A percentile compares a stretch with the other conserved stretches of the same genome.
Evolutionary conservation across 2,113 vertebrate genomes (phyloP).

Genomic region (Ahaetulla prasina): DNA sequence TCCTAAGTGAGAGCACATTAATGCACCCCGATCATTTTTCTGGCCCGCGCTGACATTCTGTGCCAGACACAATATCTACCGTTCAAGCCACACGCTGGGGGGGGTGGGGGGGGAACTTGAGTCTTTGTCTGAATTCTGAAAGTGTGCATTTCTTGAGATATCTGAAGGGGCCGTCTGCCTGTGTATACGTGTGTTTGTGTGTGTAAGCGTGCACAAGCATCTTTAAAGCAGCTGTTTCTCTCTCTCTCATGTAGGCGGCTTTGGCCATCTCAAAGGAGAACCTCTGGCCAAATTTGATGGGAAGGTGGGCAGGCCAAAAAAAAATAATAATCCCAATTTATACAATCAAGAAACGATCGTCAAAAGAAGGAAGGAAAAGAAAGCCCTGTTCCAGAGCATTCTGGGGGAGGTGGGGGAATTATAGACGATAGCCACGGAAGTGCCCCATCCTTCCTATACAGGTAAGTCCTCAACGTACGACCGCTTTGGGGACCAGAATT

Average conservation of each 20-base stretch:
- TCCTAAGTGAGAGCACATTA: slow-evolving; percentile 54
- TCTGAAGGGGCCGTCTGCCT: neutral
- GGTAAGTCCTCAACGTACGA: neutral
- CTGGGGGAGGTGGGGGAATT: accelerated
- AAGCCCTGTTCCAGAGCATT: neutral
- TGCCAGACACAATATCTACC: neutral
- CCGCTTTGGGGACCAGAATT: neutral
- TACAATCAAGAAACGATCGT: neutral
- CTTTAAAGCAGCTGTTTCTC: neutral
- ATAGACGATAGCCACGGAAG: neutral
- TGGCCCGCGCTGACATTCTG: slow-evolving; percentile 17
- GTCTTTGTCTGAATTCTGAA: neutral
- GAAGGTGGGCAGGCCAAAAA: neutral
- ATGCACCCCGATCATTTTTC: slow-evolving; percentile 42
- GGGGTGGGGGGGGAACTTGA: no score
- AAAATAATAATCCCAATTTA: neutral
- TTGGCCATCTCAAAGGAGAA: neutral
- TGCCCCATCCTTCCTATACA: neutral
- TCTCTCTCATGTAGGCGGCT: neutral
- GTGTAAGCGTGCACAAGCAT: neutral
- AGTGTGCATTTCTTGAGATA: neutral
- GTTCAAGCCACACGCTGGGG: neutral
- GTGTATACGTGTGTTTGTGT: neutral
- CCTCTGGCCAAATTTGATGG: neutral
- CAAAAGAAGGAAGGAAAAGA: no score